Conservation (phyloP, 2,888 invertebrate genomes). For the Vanessa cardui region DNA sequence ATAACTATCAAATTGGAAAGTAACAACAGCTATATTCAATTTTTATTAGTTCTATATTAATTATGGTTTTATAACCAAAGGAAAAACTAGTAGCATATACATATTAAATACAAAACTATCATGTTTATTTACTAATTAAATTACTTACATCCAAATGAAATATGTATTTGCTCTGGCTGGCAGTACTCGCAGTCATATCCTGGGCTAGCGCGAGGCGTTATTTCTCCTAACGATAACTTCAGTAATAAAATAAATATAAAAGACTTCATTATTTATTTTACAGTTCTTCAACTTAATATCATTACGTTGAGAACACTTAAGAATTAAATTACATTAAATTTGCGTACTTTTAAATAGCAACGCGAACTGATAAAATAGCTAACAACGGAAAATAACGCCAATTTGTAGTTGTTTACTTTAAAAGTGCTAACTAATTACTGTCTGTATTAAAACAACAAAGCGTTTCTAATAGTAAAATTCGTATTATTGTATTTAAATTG, state of each 20-base stretch:
- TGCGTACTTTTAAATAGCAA: background rate
- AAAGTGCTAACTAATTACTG: too few species aligned
- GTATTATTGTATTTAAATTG: too few species aligned
- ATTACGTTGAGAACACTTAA: background rate
- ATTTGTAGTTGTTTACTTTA: too few species aligned
- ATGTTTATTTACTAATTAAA: background rate
- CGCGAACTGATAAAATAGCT: too few species aligned
- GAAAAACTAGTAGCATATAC: background rate
- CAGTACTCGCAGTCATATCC: conserved; percentile 64
- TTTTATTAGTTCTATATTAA: too few species aligned
- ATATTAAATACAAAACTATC: background rate
- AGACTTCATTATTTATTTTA: conserved; percentile 24
- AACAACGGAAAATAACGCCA: too few species aligned
- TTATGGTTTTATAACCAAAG: too few species aligned
- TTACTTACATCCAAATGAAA: conserved; percentile 83
- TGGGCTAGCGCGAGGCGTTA: conserved; percentile 27
- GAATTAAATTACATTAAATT: background rate
- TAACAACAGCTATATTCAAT: too few species aligned
- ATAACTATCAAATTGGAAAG: too few species aligned
- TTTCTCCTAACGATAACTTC: conserved; percentile 17
- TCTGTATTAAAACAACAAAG: too few species aligned
- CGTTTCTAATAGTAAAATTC: too few species aligned
- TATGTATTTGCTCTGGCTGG: conserved; percentile 87
- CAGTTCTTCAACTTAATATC: background rate
- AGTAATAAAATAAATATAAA: conserved; percentile 30